Base-by-base conservation (phyloP, 2,113 vertebrate species). In the Bubo bubo region DNA sequence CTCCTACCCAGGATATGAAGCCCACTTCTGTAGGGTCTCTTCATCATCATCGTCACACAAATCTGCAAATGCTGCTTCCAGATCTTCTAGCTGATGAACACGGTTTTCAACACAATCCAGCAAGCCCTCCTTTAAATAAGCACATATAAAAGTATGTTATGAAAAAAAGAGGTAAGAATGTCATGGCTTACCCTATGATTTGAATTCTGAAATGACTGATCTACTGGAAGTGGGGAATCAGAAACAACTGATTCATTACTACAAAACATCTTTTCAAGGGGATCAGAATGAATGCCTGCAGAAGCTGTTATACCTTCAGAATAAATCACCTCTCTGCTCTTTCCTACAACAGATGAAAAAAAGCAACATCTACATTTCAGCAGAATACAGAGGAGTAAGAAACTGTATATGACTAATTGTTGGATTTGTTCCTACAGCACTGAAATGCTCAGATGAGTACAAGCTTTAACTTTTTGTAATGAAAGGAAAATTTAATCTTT, bases 11-110 rank as follows among this genome's bases (percentile, higher is more conserved):
- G 98, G 98, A 81, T 98, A 98, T 1, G 96, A 97, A 88, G 99
- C 98, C 99, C 98, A 99, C 95, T 98, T 98, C 37, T 96, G 92
- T 2, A 99, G 49, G 1, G 98, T 98, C 96, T 99, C 99, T 32
- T 99, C 98, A 7, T 98, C 94, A 79, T 99, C 99, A 21, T 97
- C 98, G 52, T 99, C 99, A 71, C 99, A 98, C 37, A 99, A 97
- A 89, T 99, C 99, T 15, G 99, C 99, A 94, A 99, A 99, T 2
- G 98, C 98, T 37, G 98, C 99, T 97, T 99, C 99, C 82, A 99
- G 98, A 77, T 99, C 99, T 97, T 99, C 99, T 53, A 99, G 96
- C 76, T 99, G 99, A 90, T 81, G 99, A 7, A 98, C 96, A 26
- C 99, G 99, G 66, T 86, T 97, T 95, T 99, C 99, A 32, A 99